Conservation (phyloP, 1,140 invertebrate species). For the Sitophilus oryzae region DNA sequence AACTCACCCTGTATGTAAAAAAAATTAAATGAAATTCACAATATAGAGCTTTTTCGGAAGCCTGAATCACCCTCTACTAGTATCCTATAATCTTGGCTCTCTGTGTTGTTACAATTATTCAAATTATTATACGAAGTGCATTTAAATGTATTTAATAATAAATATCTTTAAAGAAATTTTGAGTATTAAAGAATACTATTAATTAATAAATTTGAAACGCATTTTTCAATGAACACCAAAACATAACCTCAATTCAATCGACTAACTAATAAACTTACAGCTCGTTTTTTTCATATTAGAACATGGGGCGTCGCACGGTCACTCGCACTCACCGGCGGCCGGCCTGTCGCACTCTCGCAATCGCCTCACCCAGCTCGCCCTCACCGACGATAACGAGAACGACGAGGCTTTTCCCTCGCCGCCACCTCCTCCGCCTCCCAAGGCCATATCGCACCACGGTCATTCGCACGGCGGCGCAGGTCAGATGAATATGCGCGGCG, state of each 20-base stretch:
- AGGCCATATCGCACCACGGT: conserved; percentile 37
- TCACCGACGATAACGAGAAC: conserved; percentile 75
- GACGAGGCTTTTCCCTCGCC: conserved; percentile 62
- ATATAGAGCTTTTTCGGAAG: too few relatives aligned
- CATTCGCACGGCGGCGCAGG: conserved; percentile 55
- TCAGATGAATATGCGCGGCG: conserved; percentile 96
- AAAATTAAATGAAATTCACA: too few relatives aligned
- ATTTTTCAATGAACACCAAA: too few relatives aligned
- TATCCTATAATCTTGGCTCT: too few relatives aligned
- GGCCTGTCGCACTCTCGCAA: conserved; percentile 57
- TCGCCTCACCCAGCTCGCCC: conserved; percentile 55
- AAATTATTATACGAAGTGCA: too few relatives aligned
- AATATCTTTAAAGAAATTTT: too few relatives aligned
- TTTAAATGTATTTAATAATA: too few relatives aligned
- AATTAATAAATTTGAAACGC: too few relatives aligned
- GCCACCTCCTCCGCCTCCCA: conserved; percentile 42
- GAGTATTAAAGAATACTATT: too few relatives aligned
- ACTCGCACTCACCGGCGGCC: conserved; percentile 51
- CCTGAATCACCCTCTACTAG: too few relatives aligned
- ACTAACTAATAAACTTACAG: background rate
- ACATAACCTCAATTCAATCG: background rate
- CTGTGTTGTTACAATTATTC: too few relatives aligned
- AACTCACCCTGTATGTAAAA: too few relatives aligned
- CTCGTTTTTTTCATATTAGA: conserved; percentile 50
- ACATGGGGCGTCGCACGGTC: conserved; percentile 68